These are phyloP conservation scores for Osmoderma eremita DNA, from an alignment of 2,888 invertebrate species.

Conservation along the genomic window DNA sequence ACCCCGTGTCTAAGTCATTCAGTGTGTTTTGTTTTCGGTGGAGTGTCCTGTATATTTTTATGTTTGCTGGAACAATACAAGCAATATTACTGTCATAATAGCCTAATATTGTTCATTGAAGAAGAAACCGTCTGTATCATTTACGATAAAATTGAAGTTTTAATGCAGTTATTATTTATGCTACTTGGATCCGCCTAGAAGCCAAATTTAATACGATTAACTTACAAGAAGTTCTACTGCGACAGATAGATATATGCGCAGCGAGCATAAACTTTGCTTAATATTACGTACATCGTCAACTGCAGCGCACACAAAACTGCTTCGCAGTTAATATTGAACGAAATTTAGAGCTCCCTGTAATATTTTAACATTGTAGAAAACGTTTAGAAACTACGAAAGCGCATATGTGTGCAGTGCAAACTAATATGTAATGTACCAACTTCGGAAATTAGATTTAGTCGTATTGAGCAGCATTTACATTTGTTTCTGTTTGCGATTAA, in stretches of 20 bases:
- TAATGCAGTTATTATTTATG: constrained; percentile 20
- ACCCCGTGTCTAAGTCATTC: too few species aligned
- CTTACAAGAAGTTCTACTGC: constrained; percentile 9
- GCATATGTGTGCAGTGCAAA: too few species aligned
- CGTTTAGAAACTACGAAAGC: not conserved
- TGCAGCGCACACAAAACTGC: constrained; percentile 4
- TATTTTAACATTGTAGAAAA: not conserved
- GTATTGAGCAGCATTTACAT: too few species aligned
- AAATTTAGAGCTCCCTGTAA: not conserved
- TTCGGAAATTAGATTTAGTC: too few species aligned
- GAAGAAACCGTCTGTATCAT: not conserved
- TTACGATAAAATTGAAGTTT: constrained; percentile 17
- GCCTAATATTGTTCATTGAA: constrained; percentile 8
- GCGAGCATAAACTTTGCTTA: constrained; percentile 1
- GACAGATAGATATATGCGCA: not conserved
- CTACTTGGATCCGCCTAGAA: not conserved
- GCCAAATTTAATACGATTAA: constrained; percentile 18
- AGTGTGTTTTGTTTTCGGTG: too few species aligned
- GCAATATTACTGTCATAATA: not conserved
- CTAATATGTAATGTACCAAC: too few species aligned
- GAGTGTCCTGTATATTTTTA: too few species aligned
- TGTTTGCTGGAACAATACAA: not conserved
- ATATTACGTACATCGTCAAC: constrained; percentile 1
- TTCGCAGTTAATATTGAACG: not conserved
- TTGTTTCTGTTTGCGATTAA: too few species aligned